Percentiles rank a stretch among this genome's conserved stretches.
Conservation (phyloP, 35 echinoderm and acorn worm species). For the Diadema setosum region DNA sequence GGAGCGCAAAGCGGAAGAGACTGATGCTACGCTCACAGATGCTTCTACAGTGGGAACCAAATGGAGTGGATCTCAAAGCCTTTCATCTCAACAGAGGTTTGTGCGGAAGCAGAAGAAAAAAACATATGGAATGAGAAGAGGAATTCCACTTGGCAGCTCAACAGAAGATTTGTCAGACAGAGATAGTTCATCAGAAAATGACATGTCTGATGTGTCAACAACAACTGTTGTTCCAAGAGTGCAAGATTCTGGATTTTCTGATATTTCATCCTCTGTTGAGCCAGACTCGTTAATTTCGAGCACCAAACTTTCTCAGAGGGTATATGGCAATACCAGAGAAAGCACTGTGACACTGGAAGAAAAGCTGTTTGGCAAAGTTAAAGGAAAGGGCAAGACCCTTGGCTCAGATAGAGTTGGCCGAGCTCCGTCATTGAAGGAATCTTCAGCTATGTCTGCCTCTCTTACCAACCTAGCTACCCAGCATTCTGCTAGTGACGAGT, state of each 20-base stretch:
- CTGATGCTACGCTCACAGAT: neutral
- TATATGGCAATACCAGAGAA: neutral
- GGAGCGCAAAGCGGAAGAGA: neutral
- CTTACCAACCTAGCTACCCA: slow-evolving; percentile 9
- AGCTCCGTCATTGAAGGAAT: neutral
- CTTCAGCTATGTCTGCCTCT: neutral
- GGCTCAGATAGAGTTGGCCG: neutral
- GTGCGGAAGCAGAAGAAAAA: slow-evolving; percentile 32
- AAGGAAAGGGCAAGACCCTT: neutral
- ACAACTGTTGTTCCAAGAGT: slow-evolving; percentile 13
- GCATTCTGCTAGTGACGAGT: slow-evolving; percentile 33
- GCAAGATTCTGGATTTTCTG: slow-evolving; percentile 66
- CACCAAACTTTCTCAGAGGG: neutral
- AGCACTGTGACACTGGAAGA: neutral
- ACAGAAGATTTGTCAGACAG: slow-evolving; percentile 33
- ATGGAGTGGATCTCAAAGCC: neutral
- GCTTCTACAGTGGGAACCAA: neutral
- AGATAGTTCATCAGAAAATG: slow-evolving; percentile 32
- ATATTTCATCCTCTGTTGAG: slow-evolving; percentile 47
- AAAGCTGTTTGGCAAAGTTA: neutral
- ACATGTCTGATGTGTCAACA: slow-evolving; percentile 34
- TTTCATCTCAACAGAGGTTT: slow-evolving; percentile 9
- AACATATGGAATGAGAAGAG: slow-evolving; percentile 17
- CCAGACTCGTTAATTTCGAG: neutral
- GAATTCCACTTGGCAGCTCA: slow-evolving; percentile 19